phyloP scores from a whole-genome alignment of 2,113 vertebrate species.

The Prinia subflava region DNA sequence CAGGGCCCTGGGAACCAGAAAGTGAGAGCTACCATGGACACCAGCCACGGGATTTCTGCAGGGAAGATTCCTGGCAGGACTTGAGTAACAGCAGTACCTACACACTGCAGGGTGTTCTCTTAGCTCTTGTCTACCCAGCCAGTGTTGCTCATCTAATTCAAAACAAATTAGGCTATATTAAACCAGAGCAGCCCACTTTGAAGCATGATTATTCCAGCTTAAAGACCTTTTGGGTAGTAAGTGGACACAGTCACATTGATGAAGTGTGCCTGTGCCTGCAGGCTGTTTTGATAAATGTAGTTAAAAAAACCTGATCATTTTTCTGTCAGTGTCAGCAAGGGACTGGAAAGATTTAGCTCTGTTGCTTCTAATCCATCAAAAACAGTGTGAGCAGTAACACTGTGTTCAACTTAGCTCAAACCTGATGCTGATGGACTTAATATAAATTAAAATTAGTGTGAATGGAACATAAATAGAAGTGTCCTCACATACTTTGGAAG shows the following conservation, averaged over 20 bases:
- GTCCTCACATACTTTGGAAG: not conserved
- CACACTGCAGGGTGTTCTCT: not conserved
- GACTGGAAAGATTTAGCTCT: not conserved
- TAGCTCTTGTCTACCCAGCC: not conserved
- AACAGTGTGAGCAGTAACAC: not conserved
- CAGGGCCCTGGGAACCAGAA: not conserved
- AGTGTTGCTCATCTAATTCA: not conserved
- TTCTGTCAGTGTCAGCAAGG: not conserved
- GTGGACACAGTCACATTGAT: not conserved
- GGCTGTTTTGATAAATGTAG: not conserved
- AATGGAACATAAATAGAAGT: constrained; percentile 32
- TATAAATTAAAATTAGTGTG: not conserved
- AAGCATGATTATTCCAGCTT: not conserved
- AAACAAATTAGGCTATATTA: not conserved
- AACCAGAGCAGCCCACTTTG: not conserved
- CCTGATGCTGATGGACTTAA: constrained; percentile 23
- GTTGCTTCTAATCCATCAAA: constrained; percentile 6
- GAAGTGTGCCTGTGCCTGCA: not conserved
- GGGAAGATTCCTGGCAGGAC: not conserved
- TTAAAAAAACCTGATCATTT: not conserved
- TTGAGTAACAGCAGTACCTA: not conserved
- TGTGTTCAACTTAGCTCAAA: not conserved
- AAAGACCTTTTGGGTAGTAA: not conserved
- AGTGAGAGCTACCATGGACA: fast-evolving
- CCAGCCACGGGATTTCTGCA: not conserved